Conservation (phyloP, 2,888 invertebrate species). For the Leucophenga montana region DNA sequence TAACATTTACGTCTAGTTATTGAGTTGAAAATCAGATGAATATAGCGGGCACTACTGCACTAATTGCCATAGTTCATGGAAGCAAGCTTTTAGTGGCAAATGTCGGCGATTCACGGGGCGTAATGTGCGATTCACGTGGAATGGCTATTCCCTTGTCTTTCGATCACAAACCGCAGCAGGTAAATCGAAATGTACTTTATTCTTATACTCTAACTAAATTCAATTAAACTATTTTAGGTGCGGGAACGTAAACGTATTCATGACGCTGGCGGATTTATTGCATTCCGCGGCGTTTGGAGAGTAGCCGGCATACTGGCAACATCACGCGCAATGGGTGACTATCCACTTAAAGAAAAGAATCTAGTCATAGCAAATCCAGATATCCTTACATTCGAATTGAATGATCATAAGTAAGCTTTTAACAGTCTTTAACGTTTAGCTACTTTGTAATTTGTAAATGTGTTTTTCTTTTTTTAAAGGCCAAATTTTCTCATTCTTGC, state of each 20-base stretch:
- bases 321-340: conserved; percentile 94
- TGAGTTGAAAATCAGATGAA: conserved; percentile 73
- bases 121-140: conserved; percentile 93
- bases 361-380: conserved; percentile 97
- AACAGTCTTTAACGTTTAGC: conserved; percentile 33
- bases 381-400: conserved; percentile 90
- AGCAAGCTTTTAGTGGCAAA: conserved; percentile 92
- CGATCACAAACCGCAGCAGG: conserved; percentile 97
- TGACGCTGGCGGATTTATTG: conserved; percentile 95
- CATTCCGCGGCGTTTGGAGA: conserved; percentile 96
- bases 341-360: conserved; percentile 93
- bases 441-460: conserved; percentile 21
- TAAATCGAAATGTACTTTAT: conserved; percentile 67
- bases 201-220: not conserved
- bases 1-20: not conserved
- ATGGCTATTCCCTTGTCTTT: conserved; percentile 93
- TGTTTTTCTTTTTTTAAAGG: conserved; percentile 52
- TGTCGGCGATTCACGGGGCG: conserved; percentile 96
- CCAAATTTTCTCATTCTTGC: conserved; percentile 93
- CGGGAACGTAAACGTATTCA: conserved; percentile 93
- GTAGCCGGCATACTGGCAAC: conserved; percentile 96
- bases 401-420: conserved; percentile 79
- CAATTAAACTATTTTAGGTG: conserved; percentile 75
- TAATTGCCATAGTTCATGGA: conserved; percentile 89
- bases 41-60: conserved; percentile 91